Conservation (phyloP, 1,140 invertebrate species). For the Solenopsis invicta region DNA sequence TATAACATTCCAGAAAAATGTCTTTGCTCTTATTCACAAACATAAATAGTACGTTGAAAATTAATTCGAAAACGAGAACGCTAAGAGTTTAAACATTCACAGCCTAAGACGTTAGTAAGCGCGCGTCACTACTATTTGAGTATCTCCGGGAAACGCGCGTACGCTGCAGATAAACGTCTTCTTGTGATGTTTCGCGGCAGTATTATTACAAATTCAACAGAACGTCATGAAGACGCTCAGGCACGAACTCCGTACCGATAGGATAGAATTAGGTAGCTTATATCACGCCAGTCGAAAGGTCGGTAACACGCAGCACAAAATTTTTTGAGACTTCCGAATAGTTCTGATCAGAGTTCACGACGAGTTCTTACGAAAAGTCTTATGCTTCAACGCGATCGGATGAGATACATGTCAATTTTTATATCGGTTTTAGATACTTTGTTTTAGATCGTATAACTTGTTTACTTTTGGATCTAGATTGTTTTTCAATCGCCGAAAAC, state of each 20-base stretch:
- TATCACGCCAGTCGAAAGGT: conserved; percentile 10
- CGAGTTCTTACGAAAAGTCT: too few relatives aligned
- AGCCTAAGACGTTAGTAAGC: background rate
- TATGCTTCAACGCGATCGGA: too few relatives aligned
- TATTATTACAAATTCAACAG: conserved; percentile 26
- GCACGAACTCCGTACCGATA: background rate
- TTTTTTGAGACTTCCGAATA: too few relatives aligned
- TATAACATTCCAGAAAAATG: background rate
- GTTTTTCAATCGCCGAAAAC: too few relatives aligned
- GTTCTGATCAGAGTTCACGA: too few relatives aligned
- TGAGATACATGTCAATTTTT: too few relatives aligned
- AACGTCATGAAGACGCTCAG: conserved; percentile 14
- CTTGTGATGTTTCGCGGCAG: background rate
- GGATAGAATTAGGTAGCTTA: background rate
- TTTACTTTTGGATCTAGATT: too few relatives aligned
- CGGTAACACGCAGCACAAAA: background rate
- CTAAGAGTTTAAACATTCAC: background rate
- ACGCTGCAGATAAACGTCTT: background rate
- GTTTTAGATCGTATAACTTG: too few relatives aligned
- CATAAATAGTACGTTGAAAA: background rate
- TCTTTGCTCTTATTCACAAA: background rate
- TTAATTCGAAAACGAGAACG: background rate
- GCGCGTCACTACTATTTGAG: background rate
- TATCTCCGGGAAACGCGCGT: background rate
- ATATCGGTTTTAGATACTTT: too few relatives aligned